These are phyloP conservation scores for Papilio xuthus DNA, from an alignment of 1,140 invertebrate genomes.

Conservation along the genomic window DNA sequence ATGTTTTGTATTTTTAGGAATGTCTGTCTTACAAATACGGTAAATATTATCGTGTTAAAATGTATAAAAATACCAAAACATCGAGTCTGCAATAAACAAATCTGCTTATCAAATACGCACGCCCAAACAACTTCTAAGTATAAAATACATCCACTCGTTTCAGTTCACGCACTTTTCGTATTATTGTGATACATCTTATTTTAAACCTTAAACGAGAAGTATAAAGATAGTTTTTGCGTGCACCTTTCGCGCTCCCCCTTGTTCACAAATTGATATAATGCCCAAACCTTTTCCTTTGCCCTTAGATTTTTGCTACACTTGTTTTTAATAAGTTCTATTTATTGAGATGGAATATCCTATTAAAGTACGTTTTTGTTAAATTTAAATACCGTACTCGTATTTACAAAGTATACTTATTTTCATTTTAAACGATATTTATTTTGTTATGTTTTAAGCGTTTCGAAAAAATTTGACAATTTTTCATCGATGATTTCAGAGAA, in stretches of 20 bases:
- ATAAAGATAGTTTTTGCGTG: neutral
- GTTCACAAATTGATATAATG: slow-evolving; percentile 17
- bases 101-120: slow-evolving; percentile 23
- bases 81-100: slow-evolving; percentile 13
- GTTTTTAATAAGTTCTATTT: slow-evolving; percentile 30
- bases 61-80: slow-evolving; percentile 17
- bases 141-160: slow-evolving; percentile 16
- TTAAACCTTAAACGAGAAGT: neutral
- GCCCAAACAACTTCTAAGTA: slow-evolving; percentile 29
- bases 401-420: neutral
- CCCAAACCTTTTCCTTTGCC: slow-evolving; percentile 1
- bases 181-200: neutral
- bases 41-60: neutral
- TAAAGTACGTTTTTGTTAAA: neutral
- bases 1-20: neutral
- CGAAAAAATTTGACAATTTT: no score
- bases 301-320: neutral
- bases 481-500: no score
- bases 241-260: neutral
- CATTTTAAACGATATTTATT: neutral
- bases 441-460: no score
- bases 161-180: slow-evolving; percentile 11
- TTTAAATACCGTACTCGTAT: neutral
- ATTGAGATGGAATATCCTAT: neutral
- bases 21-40: neutral